Evolutionary conservation across 2,888 invertebrate species (phyloP).

Genomic region (Copidosoma aretas): DNA sequence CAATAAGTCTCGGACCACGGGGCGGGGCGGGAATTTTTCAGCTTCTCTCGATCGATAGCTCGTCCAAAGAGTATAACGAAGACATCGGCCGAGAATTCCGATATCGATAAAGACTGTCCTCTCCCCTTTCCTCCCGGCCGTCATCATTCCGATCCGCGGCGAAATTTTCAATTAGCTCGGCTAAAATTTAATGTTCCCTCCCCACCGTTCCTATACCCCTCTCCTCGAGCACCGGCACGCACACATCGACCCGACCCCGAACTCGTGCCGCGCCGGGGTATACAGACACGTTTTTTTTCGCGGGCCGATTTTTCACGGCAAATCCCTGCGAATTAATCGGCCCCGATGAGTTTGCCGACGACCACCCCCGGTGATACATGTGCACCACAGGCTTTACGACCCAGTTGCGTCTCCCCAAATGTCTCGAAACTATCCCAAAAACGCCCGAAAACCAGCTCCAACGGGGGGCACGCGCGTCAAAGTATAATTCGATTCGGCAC

Average conservation of each 20-base stretch:
- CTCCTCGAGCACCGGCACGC: not conserved
- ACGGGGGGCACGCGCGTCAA: not conserved
- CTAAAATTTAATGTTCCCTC: not conserved
- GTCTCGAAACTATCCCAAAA: not conserved
- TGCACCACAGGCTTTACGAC: too few species aligned
- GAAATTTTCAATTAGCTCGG: not conserved
- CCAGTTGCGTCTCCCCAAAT: not conserved
- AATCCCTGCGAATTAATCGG: not conserved
- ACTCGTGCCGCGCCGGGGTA: not conserved
- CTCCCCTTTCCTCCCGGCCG: too few species aligned
- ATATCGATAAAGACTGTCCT: too few species aligned
- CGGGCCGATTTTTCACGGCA: not conserved
- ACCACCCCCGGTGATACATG: too few species aligned
- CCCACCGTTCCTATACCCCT: not conserved
- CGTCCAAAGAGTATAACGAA: too few species aligned
- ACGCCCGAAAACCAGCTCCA: not conserved
- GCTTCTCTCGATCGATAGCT: too few species aligned
- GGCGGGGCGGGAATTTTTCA: too few species aligned
- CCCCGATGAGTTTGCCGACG: not conserved
- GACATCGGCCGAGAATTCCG: too few species aligned
- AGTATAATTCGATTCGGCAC: not conserved
- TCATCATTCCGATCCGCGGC: not conserved
- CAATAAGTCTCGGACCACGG: too few species aligned
- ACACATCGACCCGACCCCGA: too few species aligned
- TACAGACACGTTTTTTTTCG: not conserved